Conservation (phyloP, 2,113 vertebrate species). For the Xenus cinereus region DNA sequence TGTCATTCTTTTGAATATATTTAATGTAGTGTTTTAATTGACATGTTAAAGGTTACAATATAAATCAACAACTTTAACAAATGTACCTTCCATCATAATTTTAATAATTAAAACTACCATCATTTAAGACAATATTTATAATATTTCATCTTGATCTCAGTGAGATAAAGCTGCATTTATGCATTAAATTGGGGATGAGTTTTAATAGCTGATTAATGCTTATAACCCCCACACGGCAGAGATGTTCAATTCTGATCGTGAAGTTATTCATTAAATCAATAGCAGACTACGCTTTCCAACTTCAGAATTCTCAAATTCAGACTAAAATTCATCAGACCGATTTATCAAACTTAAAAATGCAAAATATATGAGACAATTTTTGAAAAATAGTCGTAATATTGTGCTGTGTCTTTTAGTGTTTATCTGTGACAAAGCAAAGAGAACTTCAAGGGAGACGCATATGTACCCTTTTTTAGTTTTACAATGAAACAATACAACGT, state of each 20-base stretch:
- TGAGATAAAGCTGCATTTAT: neutral
- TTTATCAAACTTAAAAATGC: neutral
- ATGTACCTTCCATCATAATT: neutral
- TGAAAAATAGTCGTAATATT: neutral
- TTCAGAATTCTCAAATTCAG: neutral
- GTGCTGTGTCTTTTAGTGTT: neutral
- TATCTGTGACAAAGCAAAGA: neutral
- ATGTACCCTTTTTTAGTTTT: neutral
- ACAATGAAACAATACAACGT: neutral
- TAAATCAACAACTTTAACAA: neutral
- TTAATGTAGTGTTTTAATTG: neutral
- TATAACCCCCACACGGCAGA: neutral
- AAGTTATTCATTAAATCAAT: neutral
- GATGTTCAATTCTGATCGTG: neutral
- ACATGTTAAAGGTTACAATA: neutral
- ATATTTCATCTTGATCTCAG: neutral
- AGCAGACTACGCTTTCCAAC: neutral
- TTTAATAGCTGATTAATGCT: neutral
- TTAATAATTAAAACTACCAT: neutral
- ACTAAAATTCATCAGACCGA: neutral
- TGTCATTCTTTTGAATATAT: neutral
- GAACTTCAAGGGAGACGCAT: neutral
- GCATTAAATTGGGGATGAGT: neutral
- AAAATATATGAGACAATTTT: neutral
- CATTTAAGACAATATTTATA: neutral